These are phyloP conservation scores for Solea senegalensis DNA, from an alignment of 2,113 vertebrate genomes.

Conservation along the genomic window DNA sequence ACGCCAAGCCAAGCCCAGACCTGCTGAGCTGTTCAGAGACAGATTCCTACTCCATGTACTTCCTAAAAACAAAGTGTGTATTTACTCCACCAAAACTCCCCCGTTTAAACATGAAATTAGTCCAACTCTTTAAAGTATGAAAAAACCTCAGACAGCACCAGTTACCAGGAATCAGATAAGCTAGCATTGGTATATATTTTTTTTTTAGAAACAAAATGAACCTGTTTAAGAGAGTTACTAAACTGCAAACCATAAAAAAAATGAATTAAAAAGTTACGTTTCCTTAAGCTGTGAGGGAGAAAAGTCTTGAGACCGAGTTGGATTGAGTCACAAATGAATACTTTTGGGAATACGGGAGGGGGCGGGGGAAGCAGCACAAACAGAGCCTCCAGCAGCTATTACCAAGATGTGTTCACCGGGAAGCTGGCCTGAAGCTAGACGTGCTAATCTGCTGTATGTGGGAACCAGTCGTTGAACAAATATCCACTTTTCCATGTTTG, in stretches of 20 bases:
- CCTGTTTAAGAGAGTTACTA: too few relatives aligned
- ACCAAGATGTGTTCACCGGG: constrained; percentile 29
- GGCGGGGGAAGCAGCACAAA: constrained; percentile 63
- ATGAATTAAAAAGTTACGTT: neutral
- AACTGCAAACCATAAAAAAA: neutral
- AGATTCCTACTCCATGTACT: neutral
- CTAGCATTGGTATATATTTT: neutral
- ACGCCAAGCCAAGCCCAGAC: constrained; percentile 33
- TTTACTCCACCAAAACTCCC: constrained; percentile 7
- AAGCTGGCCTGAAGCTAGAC: constrained; percentile 5
- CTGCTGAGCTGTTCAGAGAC: constrained; percentile 7
- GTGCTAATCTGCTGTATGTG: neutral
- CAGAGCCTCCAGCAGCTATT: constrained; percentile 42
- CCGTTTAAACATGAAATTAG: neutral
- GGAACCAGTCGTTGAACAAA: neutral
- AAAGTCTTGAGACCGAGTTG: neutral
- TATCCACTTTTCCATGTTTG: neutral
- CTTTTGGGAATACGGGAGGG: constrained; percentile 41
- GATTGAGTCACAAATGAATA: constrained; percentile 48
- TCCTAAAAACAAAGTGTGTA: constrained; percentile 24
- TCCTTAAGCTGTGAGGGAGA: neutral
- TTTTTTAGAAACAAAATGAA: neutral
- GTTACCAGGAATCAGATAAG: neutral
- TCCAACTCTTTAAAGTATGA: neutral
- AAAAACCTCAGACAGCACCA: neutral